phyloP scores from a whole-genome alignment of 2,113 vertebrate genomes.

The Trochalopteron elliotii region DNA sequence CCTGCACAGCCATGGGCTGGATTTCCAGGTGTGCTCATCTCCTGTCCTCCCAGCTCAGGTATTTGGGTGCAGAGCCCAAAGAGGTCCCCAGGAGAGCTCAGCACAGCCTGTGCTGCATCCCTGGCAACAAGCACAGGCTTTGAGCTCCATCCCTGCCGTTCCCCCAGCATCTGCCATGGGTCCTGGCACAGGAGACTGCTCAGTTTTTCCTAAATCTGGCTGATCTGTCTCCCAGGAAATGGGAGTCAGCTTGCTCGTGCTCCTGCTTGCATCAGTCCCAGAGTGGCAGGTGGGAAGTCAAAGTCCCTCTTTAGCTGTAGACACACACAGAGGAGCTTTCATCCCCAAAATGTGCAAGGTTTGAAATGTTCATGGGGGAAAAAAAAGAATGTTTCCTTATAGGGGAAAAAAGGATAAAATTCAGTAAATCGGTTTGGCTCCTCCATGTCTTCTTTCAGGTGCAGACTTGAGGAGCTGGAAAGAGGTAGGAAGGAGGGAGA shows the following conservation, averaged over 20 bases:
- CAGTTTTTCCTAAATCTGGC: conserved; percentile 44
- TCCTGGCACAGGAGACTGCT: conserved; percentile 53
- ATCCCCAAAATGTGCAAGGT: neutral
- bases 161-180: conserved; percentile 38
- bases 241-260: neutral
- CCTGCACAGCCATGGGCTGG: rapidly evolving
- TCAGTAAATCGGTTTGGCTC: neutral
- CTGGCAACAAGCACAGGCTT: neutral
- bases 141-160: neutral
- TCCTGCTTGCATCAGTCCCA: neutral
- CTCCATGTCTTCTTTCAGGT: neutral
- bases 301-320: neutral
- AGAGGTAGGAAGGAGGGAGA: neutral
- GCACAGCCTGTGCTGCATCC: neutral
- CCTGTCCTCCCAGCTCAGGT: neutral
- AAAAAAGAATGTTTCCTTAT: neutral
- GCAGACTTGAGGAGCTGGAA: neutral
- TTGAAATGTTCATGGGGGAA: neutral
- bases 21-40: neutral
- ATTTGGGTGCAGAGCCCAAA: neutral
- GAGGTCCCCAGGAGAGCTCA: neutral
- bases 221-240: neutral
- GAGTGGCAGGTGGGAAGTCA: conserved; percentile 9
- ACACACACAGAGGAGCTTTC: neutral
- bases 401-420: neutral